Conservation (phyloP, 1,140 invertebrate species). For the Habropoda laboriosa region DNA sequence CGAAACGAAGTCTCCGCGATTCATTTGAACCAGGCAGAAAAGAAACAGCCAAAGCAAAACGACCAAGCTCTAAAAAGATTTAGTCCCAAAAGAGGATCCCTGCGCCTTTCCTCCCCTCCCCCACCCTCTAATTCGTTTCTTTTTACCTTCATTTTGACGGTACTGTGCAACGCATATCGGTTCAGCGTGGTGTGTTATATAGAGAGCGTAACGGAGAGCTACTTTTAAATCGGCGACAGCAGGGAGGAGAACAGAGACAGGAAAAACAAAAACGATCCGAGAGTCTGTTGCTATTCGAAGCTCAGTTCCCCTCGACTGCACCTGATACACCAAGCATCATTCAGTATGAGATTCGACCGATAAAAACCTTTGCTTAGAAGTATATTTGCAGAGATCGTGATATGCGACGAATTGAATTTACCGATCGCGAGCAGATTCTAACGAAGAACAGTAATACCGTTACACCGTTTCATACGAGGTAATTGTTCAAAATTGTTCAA, state of each 20-base stretch:
- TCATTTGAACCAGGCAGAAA: neutral
- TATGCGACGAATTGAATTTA: neutral
- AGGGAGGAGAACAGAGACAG: neutral
- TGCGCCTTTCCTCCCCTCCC: neutral
- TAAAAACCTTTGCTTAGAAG: neutral
- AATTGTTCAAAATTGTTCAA: no score
- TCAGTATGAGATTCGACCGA: neutral
- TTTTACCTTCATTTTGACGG: conserved; percentile 8
- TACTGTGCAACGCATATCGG: conserved; percentile 25
- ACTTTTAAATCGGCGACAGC: conserved; percentile 59
- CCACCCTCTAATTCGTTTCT: neutral
- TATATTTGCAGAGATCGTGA: neutral
- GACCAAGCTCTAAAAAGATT: neutral
- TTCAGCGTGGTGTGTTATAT: conserved; percentile 9
- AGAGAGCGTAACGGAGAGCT: conserved; percentile 43
- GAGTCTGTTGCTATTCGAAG: conserved; percentile 28
- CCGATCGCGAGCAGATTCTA: neutral
- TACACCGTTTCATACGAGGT: no score
- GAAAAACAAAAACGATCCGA: conserved; percentile 6
- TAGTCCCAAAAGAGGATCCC: conserved; percentile 31
- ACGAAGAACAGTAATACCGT: no score
- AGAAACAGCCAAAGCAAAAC: neutral
- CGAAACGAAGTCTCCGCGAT: neutral
- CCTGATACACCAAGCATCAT: conserved; percentile 8
- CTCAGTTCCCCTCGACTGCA: neutral